phyloP scores from a whole-genome alignment of 2,888 invertebrate species.

The Rhamnusium bicolor region DNA sequence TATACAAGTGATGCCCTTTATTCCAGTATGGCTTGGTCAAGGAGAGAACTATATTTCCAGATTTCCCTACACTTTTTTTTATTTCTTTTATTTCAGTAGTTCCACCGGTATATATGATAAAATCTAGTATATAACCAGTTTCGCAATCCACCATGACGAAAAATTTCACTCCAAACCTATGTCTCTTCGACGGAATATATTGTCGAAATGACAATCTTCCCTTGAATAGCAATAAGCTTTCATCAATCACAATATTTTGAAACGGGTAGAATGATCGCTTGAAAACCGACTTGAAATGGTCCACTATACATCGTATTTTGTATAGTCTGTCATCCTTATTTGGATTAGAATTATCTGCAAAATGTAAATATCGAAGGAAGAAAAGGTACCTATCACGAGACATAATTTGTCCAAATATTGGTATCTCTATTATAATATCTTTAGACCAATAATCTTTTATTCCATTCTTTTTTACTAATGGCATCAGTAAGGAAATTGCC shows the following conservation, averaged over 20 bases:
- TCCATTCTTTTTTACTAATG: slow-evolving; percentile 12
- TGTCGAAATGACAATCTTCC: slow-evolving; percentile 23
- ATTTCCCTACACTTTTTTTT: no score
- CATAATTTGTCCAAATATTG: background rate
- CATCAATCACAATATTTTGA: slow-evolving; percentile 11
- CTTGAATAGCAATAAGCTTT: slow-evolving; percentile 26
- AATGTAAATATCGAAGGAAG: slow-evolving; percentile 10
- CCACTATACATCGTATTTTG: slow-evolving; percentile 23
- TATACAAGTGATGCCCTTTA: no score
- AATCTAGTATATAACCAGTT: no score
- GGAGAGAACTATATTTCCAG: no score
- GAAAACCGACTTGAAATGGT: slow-evolving; percentile 5
- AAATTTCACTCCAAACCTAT: no score
- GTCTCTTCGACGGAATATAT: no score
- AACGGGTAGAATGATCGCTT: background rate
- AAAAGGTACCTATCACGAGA: background rate
- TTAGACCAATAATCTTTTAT: slow-evolving; percentile 26
- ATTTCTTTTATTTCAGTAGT: no score
- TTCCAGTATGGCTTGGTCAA: no score
- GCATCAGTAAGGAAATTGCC: slow-evolving; percentile 13
- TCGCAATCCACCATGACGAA: no score
- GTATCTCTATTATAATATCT: background rate
- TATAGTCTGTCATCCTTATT: slow-evolving; percentile 24
- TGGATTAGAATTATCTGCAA: slow-evolving; percentile 15
- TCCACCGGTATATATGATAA: no score